phyloP scores from a whole-genome alignment of 2,797 vertebrate genomes.

The Holocentrus rufus region DNA sequence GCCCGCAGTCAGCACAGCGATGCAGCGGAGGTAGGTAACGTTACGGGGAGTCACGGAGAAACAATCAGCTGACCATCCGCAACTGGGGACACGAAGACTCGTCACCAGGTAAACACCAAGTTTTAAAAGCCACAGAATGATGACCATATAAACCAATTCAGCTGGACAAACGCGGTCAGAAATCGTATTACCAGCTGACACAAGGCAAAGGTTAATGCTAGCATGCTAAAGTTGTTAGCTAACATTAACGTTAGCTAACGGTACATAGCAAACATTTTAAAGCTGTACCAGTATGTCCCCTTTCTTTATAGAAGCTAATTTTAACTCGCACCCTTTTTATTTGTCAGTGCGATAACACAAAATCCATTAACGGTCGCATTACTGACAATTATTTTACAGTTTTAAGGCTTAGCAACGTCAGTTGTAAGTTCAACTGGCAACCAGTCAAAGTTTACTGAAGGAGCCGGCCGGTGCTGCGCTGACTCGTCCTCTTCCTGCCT shows the following conservation, averaged over 20 bases:
- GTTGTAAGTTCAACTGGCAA: not conserved
- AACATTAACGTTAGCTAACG: not conserved
- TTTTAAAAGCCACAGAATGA: not conserved
- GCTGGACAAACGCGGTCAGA: not conserved
- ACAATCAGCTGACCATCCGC: not conserved
- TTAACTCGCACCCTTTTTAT: not conserved
- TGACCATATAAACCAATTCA: not conserved
- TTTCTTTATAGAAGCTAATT: too few species aligned
- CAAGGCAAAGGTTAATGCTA: not conserved
- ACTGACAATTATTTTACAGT: not conserved
- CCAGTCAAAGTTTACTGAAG: too few species aligned
- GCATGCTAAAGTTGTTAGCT: conserved; percentile 5
- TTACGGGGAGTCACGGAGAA: not conserved
- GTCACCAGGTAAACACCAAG: conserved; percentile 33
- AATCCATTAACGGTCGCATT: not conserved
- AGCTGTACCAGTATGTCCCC: too few species aligned
- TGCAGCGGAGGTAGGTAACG: conserved; percentile 10
- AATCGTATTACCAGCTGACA: not conserved
- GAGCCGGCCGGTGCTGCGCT: too few species aligned
- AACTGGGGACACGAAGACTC: not conserved
- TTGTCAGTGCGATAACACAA: not conserved
- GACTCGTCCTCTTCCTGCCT: too few species aligned
- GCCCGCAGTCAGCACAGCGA: conserved; percentile 10
- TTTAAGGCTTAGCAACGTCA: not conserved
- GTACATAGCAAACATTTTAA: too few species aligned